Evolutionary conservation across 2,113 vertebrate species (phyloP).

Genomic region (Chloropsis cyanopogon): DNA sequence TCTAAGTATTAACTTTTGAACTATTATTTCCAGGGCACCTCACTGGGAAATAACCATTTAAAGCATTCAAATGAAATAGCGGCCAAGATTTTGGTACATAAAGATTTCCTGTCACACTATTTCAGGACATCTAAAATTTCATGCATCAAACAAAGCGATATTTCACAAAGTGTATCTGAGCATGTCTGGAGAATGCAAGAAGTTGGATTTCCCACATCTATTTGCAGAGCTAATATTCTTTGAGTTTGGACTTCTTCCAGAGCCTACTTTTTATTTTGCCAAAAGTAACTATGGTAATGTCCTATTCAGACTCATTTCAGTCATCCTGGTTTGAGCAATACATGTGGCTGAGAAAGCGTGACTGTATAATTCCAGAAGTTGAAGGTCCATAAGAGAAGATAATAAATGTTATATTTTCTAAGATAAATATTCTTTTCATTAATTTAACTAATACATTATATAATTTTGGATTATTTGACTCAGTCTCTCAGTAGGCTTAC

Average conservation of each 20-base stretch:
- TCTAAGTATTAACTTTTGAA: conserved; percentile 6
- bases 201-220: conserved; percentile 20
- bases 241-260: neutral
- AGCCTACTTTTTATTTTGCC: neutral
- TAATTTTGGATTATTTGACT: neutral
- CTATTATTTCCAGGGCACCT: neutral
- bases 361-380: neutral
- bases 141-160: neutral
- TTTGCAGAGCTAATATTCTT: neutral
- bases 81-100: neutral
- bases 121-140: neutral
- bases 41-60: neutral
- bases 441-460: neutral
- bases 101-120: neutral
- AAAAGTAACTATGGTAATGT: neutral
- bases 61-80: neutral
- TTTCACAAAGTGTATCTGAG: neutral
- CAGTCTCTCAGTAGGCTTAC: neutral
- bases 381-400: neutral
- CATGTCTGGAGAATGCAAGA: neutral
- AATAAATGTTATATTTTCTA: neutral
- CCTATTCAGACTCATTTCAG: neutral
- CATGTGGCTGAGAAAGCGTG: neutral
- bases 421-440: neutral
- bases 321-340: neutral